A percentile compares a stretch with the other conserved stretches of the same genome.
These are phyloP conservation scores for Serilophus lunatus DNA, from an alignment of 2,113 vertebrate genomes.

Conservation along the genomic window DNA sequence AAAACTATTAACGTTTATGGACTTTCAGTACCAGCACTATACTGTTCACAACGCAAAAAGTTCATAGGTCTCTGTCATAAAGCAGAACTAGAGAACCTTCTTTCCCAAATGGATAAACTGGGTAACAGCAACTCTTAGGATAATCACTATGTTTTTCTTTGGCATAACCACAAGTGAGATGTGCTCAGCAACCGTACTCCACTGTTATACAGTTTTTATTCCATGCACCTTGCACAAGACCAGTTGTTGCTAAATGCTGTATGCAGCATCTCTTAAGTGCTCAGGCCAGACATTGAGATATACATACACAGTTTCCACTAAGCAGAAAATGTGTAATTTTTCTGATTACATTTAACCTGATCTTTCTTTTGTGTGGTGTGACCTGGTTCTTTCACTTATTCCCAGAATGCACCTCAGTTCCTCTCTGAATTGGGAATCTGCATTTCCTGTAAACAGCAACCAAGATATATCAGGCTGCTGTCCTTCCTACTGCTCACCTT, in stretches of 20 bases:
- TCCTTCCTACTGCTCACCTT: background rate
- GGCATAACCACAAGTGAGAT: background rate
- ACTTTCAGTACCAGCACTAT: slow-evolving; percentile 41
- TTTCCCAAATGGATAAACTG: background rate
- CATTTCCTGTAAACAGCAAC: background rate
- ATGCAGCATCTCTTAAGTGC: background rate
- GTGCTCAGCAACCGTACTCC: background rate
- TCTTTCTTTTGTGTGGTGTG: background rate
- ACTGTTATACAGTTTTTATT: background rate
- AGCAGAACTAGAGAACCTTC: slow-evolving; percentile 4
- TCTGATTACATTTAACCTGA: background rate
- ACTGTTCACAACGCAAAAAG: slow-evolving; percentile 4
- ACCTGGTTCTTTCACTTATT: background rate
- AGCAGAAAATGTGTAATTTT: background rate
- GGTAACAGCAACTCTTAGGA: background rate
- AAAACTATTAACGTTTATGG: slow-evolving; percentile 25
- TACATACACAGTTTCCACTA: background rate
- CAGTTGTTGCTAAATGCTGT: background rate
- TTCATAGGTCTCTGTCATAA: background rate
- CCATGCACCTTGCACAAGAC: background rate
- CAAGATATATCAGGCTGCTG: background rate
- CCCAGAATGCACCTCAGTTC: background rate
- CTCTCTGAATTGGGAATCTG: background rate
- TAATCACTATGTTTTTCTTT: background rate
- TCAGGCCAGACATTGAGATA: background rate